Conservation (phyloP, 64 coral and sea anemone genomes). For the Montipora efflorescens region DNA sequence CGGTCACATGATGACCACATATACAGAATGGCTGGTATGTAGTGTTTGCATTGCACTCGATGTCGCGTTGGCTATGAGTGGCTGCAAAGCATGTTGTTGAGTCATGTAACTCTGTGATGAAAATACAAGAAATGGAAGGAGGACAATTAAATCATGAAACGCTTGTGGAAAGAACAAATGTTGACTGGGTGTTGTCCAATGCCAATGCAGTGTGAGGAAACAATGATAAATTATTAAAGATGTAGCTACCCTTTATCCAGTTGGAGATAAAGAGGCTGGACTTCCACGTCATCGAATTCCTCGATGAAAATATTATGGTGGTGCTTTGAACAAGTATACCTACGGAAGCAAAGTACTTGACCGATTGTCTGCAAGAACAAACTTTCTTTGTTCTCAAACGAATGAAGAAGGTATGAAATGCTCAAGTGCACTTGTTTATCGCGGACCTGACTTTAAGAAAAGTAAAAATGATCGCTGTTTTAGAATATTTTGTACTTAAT, state of each 20-base stretch:
- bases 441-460: background rate
- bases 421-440: background rate
- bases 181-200: slow-evolving; percentile 47
- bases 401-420: no score
- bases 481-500: background rate
- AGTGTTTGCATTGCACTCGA: slow-evolving; percentile 34
- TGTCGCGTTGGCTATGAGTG: background rate
- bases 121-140: no score
- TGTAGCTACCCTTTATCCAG: no score
- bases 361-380: slow-evolving; percentile 33
- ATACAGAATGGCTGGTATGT: slow-evolving; percentile 37
- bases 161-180: slow-evolving; percentile 32
- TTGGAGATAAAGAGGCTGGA: no score
- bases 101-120: no score
- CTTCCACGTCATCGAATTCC: no score
- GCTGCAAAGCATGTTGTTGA: no score
- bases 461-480: background rate
- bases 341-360: slow-evolving; percentile 55
- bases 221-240: background rate
- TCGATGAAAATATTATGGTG: background rate
- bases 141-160: background rate
- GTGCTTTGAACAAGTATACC: slow-evolving; percentile 16
- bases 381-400: slow-evolving; percentile 37
- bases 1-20: slow-evolving; percentile 9
- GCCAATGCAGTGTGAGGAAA: slow-evolving; percentile 53